A percentile compares a stretch with the other conserved stretches of the same genome.
Evolutionary conservation across 1,140 invertebrate genomes (phyloP).

Genomic region (Leptoteleia sp.): DNA sequence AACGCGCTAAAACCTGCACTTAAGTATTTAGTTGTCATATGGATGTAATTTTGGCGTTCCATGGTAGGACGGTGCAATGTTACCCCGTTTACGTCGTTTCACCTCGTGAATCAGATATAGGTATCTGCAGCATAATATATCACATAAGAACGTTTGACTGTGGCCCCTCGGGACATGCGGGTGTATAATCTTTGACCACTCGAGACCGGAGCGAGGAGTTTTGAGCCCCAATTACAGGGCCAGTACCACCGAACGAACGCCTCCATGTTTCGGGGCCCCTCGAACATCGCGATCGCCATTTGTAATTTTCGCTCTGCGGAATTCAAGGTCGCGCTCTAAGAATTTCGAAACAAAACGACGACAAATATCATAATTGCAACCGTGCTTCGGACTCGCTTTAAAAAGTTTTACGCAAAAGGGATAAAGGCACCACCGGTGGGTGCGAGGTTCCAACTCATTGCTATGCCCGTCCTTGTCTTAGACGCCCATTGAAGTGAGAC

Average conservation of each 20-base stretch:
- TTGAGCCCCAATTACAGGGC: conserved; percentile 81
- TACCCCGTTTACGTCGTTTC: conserved; percentile 78
- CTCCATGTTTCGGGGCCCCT: conserved; percentile 74
- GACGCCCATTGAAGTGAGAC: too few species aligned
- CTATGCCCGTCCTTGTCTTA: too few species aligned
- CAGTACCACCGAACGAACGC: conserved; percentile 80
- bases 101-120: conserved; percentile 81
- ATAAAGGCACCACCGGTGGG: too few species aligned
- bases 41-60: conserved; percentile 9
- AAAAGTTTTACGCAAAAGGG: too few species aligned
- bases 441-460: too few species aligned
- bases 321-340: conserved; percentile 65
- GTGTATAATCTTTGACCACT: conserved; percentile 81
- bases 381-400: conserved; percentile 17
- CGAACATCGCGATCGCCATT: conserved; percentile 67
- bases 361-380: conserved; percentile 51
- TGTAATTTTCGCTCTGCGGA: conserved; percentile 64
- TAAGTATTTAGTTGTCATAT: conserved; percentile 28
- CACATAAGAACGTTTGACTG: conserved; percentile 77
- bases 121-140: conserved; percentile 81
- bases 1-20: conserved; percentile 2
- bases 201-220: conserved; percentile 77
- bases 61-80: conserved; percentile 62
- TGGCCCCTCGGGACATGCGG: conserved; percentile 79
- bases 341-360: conserved; percentile 50